Base-by-base conservation (phyloP, 2,797 vertebrate species). In the Apogon hyalosoma region DNA sequence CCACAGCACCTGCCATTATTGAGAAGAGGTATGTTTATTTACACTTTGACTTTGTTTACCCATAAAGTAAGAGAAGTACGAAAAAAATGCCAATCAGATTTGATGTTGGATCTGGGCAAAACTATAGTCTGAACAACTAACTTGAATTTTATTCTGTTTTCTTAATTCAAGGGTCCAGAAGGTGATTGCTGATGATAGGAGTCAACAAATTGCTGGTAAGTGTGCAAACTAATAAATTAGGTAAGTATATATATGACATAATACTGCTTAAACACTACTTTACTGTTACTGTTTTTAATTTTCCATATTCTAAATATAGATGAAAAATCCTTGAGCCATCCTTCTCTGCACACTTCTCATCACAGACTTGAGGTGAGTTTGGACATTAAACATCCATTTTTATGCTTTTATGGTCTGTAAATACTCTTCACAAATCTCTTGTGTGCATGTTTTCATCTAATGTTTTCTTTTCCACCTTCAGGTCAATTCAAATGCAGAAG, bases 351-450 rank as follows among this genome's bases (percentile, higher is more conserved):
- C 31, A 42, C 72, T 39, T 67, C 74, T 24, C 77, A 82, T 46
- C 80, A 76, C 73, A 86, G 38, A 51, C 43, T 57, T 6, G 80
- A 73, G 79, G 93, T 92, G 43, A 89, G 85, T 59, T 76, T 66
- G 33, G 33, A 36, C 33, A 36, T 36, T 36, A 36, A 10, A 36
- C 7, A 36, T 36, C 2, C 7, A 36, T 36, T 10, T 36, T 10
- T 36, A 10, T 36, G 33, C 33, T 36, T 36, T 36, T 36, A 1
- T 36, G 7, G 33, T 36, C 33, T 36, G 33, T 36, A 18, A 24
- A 15, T 36, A 24, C 2, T 4, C 14, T 54, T 49, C 28, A 4
- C 12, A 50, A 49, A 16, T 38, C 11, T n/a, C 18, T 39, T 19
- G 9, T 55, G 57, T 49, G 3, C 54, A 47, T 40, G 31, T 11